Evolutionary conservation across 2,888 invertebrate species (phyloP).

Genomic region (Parapristionchus giblindavisi): DNA sequence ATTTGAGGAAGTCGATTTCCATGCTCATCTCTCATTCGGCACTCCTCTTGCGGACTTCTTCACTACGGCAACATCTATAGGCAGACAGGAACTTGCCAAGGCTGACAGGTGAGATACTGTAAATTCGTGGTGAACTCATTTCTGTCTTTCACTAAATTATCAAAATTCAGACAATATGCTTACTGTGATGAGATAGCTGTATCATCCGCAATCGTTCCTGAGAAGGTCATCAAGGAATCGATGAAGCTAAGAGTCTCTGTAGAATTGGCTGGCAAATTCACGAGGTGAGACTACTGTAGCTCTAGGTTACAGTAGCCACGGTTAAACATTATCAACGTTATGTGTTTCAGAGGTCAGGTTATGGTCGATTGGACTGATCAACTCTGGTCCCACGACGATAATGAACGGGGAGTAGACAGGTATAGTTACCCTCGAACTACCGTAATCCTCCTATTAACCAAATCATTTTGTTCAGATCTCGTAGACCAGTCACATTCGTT

Average conservation of each 20-base stretch:
- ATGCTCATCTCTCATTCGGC: conserved; percentile 48
- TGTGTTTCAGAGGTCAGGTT: conserved; percentile 33
- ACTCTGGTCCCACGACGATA: conserved; percentile 36
- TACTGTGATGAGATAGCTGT: conserved; percentile 70
- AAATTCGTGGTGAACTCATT: background rate
- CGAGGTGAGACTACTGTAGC: conserved; percentile 47
- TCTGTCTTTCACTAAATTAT: background rate
- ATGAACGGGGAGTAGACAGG: conserved; percentile 26
- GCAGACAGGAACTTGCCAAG: conserved; percentile 31
- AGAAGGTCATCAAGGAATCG: conserved; percentile 44
- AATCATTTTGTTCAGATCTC: conserved; percentile 12
- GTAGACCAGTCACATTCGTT: conserved; percentile 37
- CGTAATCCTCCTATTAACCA: too few relatives aligned
- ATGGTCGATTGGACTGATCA: conserved; percentile 36
- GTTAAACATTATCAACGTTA: background rate
- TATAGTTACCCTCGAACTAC: background rate
- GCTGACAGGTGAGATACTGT: conserved; percentile 9
- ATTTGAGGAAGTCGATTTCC: conserved; percentile 51
- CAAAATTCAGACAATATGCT: conserved; percentile 45
- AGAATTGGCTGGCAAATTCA: conserved; percentile 58
- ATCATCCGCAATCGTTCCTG: conserved; percentile 67
- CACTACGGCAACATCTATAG: conserved; percentile 22
- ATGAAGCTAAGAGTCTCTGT: conserved; percentile 58
- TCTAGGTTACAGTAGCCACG: background rate
- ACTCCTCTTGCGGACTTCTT: conserved; percentile 39